A percentile compares a stretch with the other conserved stretches of the same genome.
phyloP scores from a whole-genome alignment of 2,797 vertebrate genomes.

The Typhlichthys eigenmanni region DNA sequence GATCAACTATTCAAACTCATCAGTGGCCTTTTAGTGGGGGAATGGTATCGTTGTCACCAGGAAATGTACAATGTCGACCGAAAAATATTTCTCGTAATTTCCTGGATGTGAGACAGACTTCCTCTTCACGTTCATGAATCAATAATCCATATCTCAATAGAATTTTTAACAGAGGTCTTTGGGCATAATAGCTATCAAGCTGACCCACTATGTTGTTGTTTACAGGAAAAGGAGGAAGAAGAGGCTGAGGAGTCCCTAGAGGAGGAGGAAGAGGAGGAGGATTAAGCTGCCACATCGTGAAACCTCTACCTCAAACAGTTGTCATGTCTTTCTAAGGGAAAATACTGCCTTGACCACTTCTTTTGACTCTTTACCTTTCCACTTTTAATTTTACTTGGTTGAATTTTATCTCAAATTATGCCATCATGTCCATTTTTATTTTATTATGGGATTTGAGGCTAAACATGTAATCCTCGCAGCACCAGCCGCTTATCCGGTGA shows the following conservation, averaged over 20 bases:
- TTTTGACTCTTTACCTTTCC: constrained; percentile 83
- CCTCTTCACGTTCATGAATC: no score
- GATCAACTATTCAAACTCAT: no score
- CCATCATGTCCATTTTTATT: constrained; percentile 19
- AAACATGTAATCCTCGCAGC: constrained; percentile 67
- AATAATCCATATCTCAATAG: no score
- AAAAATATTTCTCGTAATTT: no score
- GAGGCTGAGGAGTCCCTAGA: constrained; percentile 87
- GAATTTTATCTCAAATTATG: constrained; percentile 64
- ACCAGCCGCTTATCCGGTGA: constrained; percentile 10
- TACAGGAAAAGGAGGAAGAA: constrained; percentile 88
- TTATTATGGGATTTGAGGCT: constrained; percentile 70
- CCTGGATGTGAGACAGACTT: no score
- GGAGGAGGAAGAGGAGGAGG: constrained; percentile 87
- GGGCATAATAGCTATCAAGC: background rate
- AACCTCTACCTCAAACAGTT: constrained; percentile 95
- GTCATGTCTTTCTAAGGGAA: constrained; percentile 92
- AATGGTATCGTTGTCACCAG: no score
- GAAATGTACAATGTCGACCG: no score
- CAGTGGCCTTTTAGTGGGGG: no score
- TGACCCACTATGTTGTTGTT: constrained; percentile 49
- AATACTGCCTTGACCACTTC: constrained; percentile 95
- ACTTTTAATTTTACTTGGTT: constrained; percentile 62
- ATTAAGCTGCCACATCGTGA: constrained; percentile 81
- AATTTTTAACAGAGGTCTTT: no score